Evolutionary conservation across 2,113 vertebrate species (phyloP).

Genomic region (Embiotoca jacksoni): DNA sequence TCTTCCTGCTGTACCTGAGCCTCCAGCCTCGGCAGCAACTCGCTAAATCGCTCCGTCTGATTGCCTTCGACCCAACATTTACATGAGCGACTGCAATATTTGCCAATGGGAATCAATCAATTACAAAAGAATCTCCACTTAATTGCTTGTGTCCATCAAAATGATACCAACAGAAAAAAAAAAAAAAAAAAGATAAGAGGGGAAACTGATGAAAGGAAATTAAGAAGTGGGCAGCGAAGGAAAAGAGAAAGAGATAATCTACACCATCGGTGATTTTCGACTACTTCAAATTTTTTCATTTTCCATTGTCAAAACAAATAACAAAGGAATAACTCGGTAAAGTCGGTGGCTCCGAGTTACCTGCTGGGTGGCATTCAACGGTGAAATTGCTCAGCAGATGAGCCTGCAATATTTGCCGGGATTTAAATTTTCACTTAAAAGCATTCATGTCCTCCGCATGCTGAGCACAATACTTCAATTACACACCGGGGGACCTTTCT

Average conservation of each 20-base stretch:
- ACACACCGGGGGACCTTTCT: not conserved
- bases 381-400: constrained; percentile 54
- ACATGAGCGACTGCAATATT: not conserved
- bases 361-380: constrained; percentile 56
- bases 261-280: not conserved
- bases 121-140: constrained; percentile 23
- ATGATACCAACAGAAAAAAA: not conserved
- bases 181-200: not conserved
- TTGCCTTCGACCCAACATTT: constrained; percentile 35
- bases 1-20: constrained; percentile 49
- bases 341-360: constrained; percentile 19
- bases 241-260: not conserved
- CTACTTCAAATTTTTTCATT: constrained; percentile 21
- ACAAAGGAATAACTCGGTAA: constrained; percentile 7
- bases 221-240: not conserved
- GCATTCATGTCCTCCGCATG: not conserved
- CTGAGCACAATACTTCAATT: constrained; percentile 38
- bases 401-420: constrained; percentile 29
- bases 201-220: not conserved
- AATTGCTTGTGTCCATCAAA: constrained; percentile 52
- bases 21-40: constrained; percentile 2
- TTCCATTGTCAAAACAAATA: constrained; percentile 26
- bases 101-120: constrained; percentile 38
- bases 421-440: constrained; percentile 34
- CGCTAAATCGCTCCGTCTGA: constrained; percentile 8